Base-by-base conservation (phyloP, 2,797 vertebrate genomes). In the Mycteria americana region DNA sequence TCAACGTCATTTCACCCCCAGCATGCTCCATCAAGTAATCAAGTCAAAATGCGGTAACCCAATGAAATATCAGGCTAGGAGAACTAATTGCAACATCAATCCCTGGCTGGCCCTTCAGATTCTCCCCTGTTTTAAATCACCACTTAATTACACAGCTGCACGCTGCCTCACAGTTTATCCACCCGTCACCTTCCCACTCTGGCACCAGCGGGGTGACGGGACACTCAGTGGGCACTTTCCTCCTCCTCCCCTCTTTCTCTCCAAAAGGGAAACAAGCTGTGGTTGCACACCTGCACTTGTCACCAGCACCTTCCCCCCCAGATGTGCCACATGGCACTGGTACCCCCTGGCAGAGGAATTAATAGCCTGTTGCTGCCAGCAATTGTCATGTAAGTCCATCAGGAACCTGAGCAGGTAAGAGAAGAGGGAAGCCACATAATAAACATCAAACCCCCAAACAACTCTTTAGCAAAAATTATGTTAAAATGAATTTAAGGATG, bases 111-210 rank as follows among this genome's bases (percentile, higher is more conserved):
- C 84, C 68, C 67, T 70, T 95, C 77, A 85, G 39, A 33, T 85
- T 68, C 60, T 93, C 30, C 18, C 14, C n/a, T 67, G 17, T 12
- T 86, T 92, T 65, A 84, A 83, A 73, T 17, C 35, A 11, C 85
- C 84, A 74, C 56, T 85, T 93, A 56, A 89, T 93, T 89, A 94
- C 68, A 85, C 85, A 89, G 89, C 69, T 87, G 43, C 39, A 50
- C 0, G 0, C 68, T 91, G 41, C 28, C 86, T 94, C 84, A 69
- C 60, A 64, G 57, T 10, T 78, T 74, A 54, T 53, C 83, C 51
- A 67, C 73, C 28, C 64, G 14, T 43, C 78, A 37, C 50, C 43
- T 88, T 86, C 76, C 35, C 85, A n/a, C 73, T 37, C 68, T 39
- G 73, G 79, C 62, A 60, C 50, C 57, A 72, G 19, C 13, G 37